Conservation (phyloP, 1,140 invertebrate genomes). For the Solen grandis region DNA sequence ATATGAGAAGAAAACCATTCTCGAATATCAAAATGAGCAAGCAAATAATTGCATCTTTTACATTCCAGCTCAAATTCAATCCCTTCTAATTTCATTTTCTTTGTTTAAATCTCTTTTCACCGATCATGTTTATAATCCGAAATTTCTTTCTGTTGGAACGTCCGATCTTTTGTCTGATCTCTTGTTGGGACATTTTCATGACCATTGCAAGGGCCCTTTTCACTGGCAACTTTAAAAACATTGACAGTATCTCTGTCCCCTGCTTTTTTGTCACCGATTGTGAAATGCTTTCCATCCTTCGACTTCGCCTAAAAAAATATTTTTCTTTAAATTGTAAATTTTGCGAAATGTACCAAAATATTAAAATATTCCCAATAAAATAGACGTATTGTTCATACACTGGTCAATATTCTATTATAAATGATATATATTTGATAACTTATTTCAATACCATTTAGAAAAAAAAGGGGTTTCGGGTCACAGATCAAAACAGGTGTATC, state of each 20-base stretch:
- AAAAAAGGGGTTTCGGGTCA: too few relatives aligned
- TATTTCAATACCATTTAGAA: too few relatives aligned
- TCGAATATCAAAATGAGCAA: constrained; percentile 6
- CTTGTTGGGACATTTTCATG: constrained; percentile 3
- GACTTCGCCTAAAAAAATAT: constrained; percentile 23
- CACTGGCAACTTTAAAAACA: constrained; percentile 42
- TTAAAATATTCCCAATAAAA: too few relatives aligned
- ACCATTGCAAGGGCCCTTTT: constrained; percentile 8
- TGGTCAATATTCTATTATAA: too few relatives aligned
- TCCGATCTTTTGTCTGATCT: background rate
- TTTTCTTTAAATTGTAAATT: too few relatives aligned
- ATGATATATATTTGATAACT: too few relatives aligned
- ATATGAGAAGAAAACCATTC: background rate
- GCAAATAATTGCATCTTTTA: constrained; percentile 7
- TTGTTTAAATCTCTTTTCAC: constrained; percentile 3
- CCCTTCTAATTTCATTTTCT: too few relatives aligned
- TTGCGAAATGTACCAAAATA: too few relatives aligned
- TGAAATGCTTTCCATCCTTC: too few relatives aligned
- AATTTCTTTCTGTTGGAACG: constrained; percentile 25
- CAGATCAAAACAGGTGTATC: too few relatives aligned
- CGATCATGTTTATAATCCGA: background rate
- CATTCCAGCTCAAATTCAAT: constrained; percentile 13
- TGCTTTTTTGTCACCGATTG: constrained; percentile 22
- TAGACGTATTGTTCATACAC: too few relatives aligned
- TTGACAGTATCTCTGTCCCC: constrained; percentile 32